A percentile compares a stretch with the other conserved stretches of the same genome.
phyloP scores from a whole-genome alignment of 2,888 invertebrate genomes.

The Leptura quadrifasciata region DNA sequence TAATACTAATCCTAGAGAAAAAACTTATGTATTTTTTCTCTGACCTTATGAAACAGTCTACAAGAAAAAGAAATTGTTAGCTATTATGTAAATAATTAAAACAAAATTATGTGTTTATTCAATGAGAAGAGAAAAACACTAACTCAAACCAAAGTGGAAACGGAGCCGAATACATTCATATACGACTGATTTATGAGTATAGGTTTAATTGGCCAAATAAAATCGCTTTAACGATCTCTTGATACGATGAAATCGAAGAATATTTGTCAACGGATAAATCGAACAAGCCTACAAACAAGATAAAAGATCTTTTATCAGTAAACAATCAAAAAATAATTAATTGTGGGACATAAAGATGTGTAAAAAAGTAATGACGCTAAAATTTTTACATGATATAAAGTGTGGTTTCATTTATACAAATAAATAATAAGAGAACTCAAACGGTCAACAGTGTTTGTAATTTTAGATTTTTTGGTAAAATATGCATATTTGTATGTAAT shows the following conservation, averaged over 20 bases:
- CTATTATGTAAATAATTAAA: neutral
- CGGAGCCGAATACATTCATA: slow-evolving; percentile 1
- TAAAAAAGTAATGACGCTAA: neutral
- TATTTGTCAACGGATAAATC: slow-evolving; percentile 4
- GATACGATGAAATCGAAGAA: neutral
- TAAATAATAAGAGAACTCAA: too few species aligned
- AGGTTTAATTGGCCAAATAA: slow-evolving; percentile 4
- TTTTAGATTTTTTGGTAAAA: too few species aligned
- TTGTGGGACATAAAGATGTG: neutral
- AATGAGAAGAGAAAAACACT: too few species aligned
- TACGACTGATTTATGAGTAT: neutral
- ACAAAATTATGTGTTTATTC: neutral
- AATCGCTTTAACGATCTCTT: neutral
- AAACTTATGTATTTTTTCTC: too few species aligned
- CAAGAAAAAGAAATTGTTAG: too few species aligned
- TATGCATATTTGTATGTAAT: too few species aligned
- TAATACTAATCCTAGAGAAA: too few species aligned
- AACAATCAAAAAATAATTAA: slow-evolving; percentile 3
- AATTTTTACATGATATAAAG: too few species aligned
- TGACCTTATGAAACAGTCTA: too few species aligned
- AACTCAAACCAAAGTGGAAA: neutral
- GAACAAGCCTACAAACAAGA: slow-evolving; percentile 7
- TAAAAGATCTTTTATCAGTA: slow-evolving; percentile 1
- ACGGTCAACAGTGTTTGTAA: too few species aligned
- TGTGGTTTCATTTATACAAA: too few species aligned